Base-by-base conservation (phyloP, 2,888 invertebrate species). In the Drosophila meridionalis region DNA sequence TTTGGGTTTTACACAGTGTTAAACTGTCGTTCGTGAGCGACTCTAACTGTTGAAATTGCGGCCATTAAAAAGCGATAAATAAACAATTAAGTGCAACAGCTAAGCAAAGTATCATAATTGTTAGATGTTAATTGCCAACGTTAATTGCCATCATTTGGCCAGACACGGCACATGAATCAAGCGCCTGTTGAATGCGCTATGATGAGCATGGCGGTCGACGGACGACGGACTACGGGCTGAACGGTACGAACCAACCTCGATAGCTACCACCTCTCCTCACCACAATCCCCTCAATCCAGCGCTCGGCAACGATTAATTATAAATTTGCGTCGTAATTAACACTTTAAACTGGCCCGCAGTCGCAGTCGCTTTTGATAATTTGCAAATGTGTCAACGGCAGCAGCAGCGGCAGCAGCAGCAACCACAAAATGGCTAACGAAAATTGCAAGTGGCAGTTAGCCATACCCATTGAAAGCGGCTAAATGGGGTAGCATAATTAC, bases 291-390 rank as follows among this genome's bases (percentile, higher is more conserved):
- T 11, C 14, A 26, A 2, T 7, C n/a, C 40, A 8, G 12, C 8
- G 14, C 56, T n/a, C 42, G 20, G 20, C 59, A 69, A 63, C 79
- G 80, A 85, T 87, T 88, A 90, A 90, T 81, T 83, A 89, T 80
- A 91, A 89, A 89, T 89, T 87, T 91, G 89, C 73, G 74, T 89
- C 84, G 85, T 91, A 91, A 91, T 91, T 91, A 91, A 91, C 90
- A 90, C 90, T 90, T 91, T 88, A 85, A 89, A 82, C 78, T 83
- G 85, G 74, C 76, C 67, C 62, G 69, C 65, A 76, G 80, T 70
- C 69, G 75, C 53, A 62, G 78, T 67, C 30, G 68, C 59, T 74
- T 78, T 88, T 78, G 82, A 88, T 88, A 86, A 85, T 83, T 85
- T 90, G 91, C 87, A 89, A 90, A 87, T 91, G 90, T 90, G 80